Percentiles rank a stretch among this genome's conserved stretches.
These are phyloP conservation scores for Dunckerocampus dactyliophorus DNA, from an alignment of 2,113 vertebrate genomes.

Conservation along the genomic window DNA sequence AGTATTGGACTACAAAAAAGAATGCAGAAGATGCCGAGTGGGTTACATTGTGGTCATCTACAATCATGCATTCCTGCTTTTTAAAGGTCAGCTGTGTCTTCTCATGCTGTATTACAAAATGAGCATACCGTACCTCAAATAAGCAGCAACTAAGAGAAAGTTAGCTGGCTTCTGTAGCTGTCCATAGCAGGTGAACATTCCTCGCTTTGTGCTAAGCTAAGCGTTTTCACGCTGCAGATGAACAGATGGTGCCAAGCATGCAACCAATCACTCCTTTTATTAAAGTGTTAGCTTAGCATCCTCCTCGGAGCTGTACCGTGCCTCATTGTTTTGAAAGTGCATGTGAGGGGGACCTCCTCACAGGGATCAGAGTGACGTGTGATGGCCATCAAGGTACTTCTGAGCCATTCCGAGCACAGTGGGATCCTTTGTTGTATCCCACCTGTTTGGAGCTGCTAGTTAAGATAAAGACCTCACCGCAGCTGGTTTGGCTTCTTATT, in stretches of 20 bases:
- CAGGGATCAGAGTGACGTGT: conserved; percentile 9
- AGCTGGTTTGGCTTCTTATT: conserved; percentile 47
- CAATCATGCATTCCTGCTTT: too few species aligned
- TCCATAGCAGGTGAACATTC: background rate
- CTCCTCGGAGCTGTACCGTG: background rate
- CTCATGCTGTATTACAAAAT: too few species aligned
- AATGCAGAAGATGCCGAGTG: too few species aligned
- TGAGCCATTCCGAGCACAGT: conserved; percentile 49
- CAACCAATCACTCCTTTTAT: background rate
- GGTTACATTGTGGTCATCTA: too few species aligned
- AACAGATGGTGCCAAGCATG: too few species aligned
- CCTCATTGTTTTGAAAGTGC: background rate
- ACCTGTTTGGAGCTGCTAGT: conserved; percentile 57
- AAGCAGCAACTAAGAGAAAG: too few species aligned
- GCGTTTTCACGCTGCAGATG: background rate
- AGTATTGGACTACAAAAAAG: too few species aligned
- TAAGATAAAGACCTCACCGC: conserved; percentile 45
- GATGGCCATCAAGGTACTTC: conserved; percentile 44
- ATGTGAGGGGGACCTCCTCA: background rate
- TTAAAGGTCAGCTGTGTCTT: too few species aligned
- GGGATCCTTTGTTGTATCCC: conserved; percentile 60
- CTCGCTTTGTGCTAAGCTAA: background rate
- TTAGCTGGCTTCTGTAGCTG: too few species aligned
- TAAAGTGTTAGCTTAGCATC: background rate
- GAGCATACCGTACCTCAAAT: too few species aligned